These are phyloP conservation scores for Trididemnum nubilum DNA, from an alignment of 23 tunicate genomes.

Conservation along the genomic window DNA sequence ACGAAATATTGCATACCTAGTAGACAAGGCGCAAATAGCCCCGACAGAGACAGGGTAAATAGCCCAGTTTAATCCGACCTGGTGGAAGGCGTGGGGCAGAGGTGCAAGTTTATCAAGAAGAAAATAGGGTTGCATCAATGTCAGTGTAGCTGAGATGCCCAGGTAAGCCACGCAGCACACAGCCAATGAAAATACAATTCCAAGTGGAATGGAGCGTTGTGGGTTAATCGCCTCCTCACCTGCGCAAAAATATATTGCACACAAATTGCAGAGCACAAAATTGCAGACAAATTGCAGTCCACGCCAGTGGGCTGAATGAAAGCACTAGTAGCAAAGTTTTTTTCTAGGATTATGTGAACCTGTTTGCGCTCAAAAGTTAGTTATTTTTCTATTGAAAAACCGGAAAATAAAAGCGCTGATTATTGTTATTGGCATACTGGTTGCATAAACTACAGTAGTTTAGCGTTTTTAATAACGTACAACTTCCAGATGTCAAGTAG, in stretches of 20 bases:
- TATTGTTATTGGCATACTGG: too few relatives aligned
- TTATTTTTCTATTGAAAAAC: too few relatives aligned
- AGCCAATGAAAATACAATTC: slow-evolving; percentile 82
- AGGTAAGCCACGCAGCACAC: slow-evolving; percentile 93
- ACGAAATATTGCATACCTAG: too few relatives aligned
- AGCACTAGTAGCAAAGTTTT: too few relatives aligned
- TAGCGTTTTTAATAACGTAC: too few relatives aligned
- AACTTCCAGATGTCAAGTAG: too few relatives aligned
- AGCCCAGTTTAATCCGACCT: slow-evolving; percentile 92
- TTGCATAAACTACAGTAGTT: too few relatives aligned
- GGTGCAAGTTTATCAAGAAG: slow-evolving; percentile 81
- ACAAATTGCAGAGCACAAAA: not conserved
- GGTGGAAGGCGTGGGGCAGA: slow-evolving; percentile 76
- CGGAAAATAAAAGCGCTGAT: too few relatives aligned
- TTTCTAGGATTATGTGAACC: too few relatives aligned
- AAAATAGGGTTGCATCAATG: slow-evolving; percentile 97
- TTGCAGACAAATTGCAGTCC: too few relatives aligned
- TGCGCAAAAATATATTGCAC: slow-evolving; percentile 11
- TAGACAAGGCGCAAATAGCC: slow-evolving; percentile 93
- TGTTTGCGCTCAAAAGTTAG: too few relatives aligned
- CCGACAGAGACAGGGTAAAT: slow-evolving; percentile 77
- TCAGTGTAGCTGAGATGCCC: slow-evolving; percentile 72
- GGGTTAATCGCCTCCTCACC: slow-evolving; percentile 99
- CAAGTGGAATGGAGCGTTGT: slow-evolving; percentile 81
- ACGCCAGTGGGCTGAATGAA: too few relatives aligned